phyloP scores from a whole-genome alignment of 2,888 invertebrate species.

The Pocota personata region DNA sequence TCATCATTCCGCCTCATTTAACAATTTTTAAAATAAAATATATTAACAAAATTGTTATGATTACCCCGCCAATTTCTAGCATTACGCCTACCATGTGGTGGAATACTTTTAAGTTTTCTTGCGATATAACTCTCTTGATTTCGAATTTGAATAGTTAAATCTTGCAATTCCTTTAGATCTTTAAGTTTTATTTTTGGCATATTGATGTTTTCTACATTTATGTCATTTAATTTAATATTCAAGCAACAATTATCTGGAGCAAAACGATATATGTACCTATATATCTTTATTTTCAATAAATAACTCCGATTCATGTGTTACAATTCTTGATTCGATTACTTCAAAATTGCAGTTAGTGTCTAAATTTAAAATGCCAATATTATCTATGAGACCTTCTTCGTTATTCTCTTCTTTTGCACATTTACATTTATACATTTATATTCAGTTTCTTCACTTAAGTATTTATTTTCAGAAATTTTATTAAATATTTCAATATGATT shows the following conservation, averaged over 20 bases:
- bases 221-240: no score
- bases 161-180: no score
- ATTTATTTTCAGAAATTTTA: background rate
- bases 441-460: background rate
- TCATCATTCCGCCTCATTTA: background rate
- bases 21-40: background rate
- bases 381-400: no score
- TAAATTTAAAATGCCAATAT: background rate
- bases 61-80: no score
- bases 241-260: background rate
- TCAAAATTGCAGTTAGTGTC: background rate
- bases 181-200: no score
- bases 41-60: background rate
- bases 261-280: no score
- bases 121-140: no score
- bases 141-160: no score
- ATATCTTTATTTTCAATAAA: background rate
- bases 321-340: no score
- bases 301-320: no score
- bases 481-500: slow-evolving; percentile 9
- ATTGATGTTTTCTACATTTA: no score
- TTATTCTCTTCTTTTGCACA: background rate
- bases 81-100: slow-evolving; percentile 16
- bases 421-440: slow-evolving; percentile 8
- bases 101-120: slow-evolving; percentile 3